Evolutionary conservation across 2,888 invertebrate genomes (phyloP), one percentile per base, ranked within the genome.

Genomic region (Amphipoea oculea): DNA sequence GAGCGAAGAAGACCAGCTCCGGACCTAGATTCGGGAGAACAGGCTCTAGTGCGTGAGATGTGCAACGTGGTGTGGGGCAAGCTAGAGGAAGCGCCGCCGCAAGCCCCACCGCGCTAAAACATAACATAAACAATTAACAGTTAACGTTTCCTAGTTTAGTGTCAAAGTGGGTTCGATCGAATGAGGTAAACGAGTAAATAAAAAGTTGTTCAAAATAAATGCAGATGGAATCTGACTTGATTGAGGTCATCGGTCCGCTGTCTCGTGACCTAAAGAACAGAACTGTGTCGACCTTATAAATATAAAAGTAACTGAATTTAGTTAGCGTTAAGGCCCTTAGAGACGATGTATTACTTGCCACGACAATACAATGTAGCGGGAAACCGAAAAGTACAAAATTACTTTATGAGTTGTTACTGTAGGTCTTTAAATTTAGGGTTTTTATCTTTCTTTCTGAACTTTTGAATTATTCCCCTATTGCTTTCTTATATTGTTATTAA

Each of bases 1-100:
- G 98, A 98, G 94, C 97, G 98, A 54, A 94, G 97, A 90, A 92
- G 96, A 82, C 96, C 95, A 48, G 97, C 97, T 3, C 97, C 98
- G 85, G 98, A 98, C 93, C 97, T 98, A 97, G 98, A 98, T 91
- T 98, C 99, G 89, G 98, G 99, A 29, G 99, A 99, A 94, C 99
- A 99, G 93, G 99, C 99, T 7, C 97, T 99, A 77, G 99, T 99
- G 72, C 97, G 99, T 90, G 99, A 99, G 97, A 99, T 99, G 99
- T 99, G 99, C 96, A 99, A 99, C 96, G 99, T 99, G 73, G 99
- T 99, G 66, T 99, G 99, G 99, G 98, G 99, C 85, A 99, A 99
- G 95, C 95, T 99, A 76, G 99, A 99, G 95, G 98, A 99, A 90
- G 98, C 98, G 68, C 98, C 98, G n/a, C 98, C 98, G 69, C 96